phyloP scores from a whole-genome alignment of 2,888 invertebrate genomes.

The Tetanocera ferruginea region DNA sequence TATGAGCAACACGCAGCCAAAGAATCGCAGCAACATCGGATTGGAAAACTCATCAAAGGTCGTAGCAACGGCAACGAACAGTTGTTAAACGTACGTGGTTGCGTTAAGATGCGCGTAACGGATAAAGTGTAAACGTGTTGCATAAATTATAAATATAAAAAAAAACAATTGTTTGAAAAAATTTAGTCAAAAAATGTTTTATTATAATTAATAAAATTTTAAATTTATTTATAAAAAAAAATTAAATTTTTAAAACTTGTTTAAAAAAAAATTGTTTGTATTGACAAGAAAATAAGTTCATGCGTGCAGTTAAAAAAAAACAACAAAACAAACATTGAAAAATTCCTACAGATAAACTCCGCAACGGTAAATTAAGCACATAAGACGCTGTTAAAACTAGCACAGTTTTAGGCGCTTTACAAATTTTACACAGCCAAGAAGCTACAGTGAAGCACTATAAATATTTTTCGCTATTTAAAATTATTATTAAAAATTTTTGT shows the following conservation, averaged over 20 bases:
- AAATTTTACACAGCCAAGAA: not conserved
- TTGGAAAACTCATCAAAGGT: constrained; percentile 43
- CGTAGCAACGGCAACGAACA: constrained; percentile 52
- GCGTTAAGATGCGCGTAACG: constrained; percentile 55
- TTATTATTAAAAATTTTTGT: not conserved
- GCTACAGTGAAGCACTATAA: not conserved
- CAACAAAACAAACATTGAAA: no score
- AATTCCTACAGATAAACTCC: no score
- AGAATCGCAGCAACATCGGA: constrained; percentile 32
- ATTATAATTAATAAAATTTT: no score
- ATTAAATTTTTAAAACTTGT: not conserved
- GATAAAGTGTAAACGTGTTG: constrained; percentile 33
- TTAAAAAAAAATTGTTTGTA: not conserved
- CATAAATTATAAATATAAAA: not conserved
- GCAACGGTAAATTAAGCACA: no score
- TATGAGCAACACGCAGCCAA: constrained; percentile 6
- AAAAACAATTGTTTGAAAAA: not conserved
- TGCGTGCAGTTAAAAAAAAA: no score
- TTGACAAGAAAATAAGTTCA: not conserved
- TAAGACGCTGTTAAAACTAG: not conserved
- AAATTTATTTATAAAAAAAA: not conserved
- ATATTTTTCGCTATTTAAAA: not conserved
- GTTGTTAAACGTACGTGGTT: constrained; percentile 59
- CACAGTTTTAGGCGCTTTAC: not conserved
- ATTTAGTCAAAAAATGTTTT: not conserved